Base-by-base conservation (phyloP, 2,888 invertebrate species). In the Anodontia alba region DNA sequence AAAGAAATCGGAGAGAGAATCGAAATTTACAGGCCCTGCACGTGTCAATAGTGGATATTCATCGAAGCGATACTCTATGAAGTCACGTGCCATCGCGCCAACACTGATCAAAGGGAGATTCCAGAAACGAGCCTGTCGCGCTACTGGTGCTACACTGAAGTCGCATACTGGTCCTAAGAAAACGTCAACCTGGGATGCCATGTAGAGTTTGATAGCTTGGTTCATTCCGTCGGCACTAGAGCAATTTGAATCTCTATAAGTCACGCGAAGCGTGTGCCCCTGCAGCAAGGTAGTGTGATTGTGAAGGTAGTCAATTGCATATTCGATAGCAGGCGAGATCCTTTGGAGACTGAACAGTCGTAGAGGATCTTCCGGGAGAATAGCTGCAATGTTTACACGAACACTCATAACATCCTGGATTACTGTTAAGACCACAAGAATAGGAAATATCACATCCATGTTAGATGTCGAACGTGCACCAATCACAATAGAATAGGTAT, bases 101-200 rank as follows among this genome's bases (percentile, higher is more conserved):
- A 90, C 90, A 12, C 98, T 98, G 89, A 98, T 97, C 88, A 98
- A 97, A 0, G 98, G 98, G 0, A 97, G 96, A 51, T 91, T 89
- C 98, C 98, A 98, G 94, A 97, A 98, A 0, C 97, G 97, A 0
- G 97, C 80, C 76, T 98, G 95, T 78, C 98, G 95, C 10, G 98
- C 98, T 0, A 98, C 98, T 0, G 98, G 98, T 92, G 98, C 98
- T 89, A 98, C 94, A 0, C 98, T 97, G 57, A 97, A 94, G 80
- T 94, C 94, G 84, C 93, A 93, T 15, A 88, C 89, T 2, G 94
- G 94, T 0, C 94, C 94, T 54, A 94, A 87, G 73, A 92, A 93
- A 0, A 92, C 90, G 78, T 92, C 83, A n/a, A 91, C 90, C 36
- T 88, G 74, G 31, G 77, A 75, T 10, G 87, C 62, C 54, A 92